These are phyloP conservation scores for Nemurella pictetii DNA, from an alignment of 2,888 invertebrate genomes.

Conservation along the genomic window DNA sequence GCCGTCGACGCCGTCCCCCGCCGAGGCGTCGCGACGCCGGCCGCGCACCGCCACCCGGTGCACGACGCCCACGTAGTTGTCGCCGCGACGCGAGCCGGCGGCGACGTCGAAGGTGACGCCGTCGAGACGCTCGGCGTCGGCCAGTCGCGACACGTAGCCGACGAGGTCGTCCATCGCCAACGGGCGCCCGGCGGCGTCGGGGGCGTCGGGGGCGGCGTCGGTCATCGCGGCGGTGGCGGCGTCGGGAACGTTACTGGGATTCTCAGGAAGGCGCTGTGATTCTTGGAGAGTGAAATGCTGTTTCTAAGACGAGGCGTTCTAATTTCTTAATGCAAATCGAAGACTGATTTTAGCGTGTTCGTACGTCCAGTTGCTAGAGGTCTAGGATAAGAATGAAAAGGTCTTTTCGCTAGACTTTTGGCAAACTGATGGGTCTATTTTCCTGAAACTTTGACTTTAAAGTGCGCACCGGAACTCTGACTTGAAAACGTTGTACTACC, in stretches of 20 bases:
- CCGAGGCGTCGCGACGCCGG: neutral
- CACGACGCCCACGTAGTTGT: constrained; percentile 20
- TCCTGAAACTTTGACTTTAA: too few relatives aligned
- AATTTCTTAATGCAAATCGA: too few relatives aligned
- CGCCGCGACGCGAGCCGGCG: neutral
- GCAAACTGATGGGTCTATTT: too few relatives aligned
- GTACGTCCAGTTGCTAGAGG: too few relatives aligned
- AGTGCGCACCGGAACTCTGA: too few relatives aligned
- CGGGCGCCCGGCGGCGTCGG: neutral
- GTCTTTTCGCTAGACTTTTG: too few relatives aligned
- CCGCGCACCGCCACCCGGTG: neutral
- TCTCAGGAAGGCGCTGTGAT: too few relatives aligned
- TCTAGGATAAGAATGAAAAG: too few relatives aligned
- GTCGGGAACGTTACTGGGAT: neutral
- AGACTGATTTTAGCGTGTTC: too few relatives aligned
- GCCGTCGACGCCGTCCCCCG: neutral
- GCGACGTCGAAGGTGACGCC: neutral
- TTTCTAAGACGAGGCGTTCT: too few relatives aligned
- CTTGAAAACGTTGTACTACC: too few relatives aligned
- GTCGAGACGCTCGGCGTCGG: neutral
- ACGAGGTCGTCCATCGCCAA: neutral
- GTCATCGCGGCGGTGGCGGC: neutral
- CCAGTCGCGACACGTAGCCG: neutral
- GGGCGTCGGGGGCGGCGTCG: neutral
- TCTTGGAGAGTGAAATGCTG: too few relatives aligned